Evolutionary conservation across 1,140 invertebrate species (phyloP).

Genomic region (Melipona quadrifasciata): DNA sequence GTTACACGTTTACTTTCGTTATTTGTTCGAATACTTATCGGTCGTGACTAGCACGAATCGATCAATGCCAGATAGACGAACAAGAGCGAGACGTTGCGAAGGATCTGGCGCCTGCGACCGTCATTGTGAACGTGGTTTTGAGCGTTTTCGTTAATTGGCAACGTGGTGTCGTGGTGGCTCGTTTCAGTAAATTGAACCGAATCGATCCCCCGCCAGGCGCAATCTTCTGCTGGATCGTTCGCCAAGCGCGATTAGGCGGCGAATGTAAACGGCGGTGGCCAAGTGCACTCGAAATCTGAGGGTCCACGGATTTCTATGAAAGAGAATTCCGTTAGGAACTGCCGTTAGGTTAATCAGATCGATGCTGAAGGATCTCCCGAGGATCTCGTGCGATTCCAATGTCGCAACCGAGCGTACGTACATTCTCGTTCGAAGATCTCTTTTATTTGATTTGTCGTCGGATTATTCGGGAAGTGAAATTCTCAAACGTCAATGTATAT

Average conservation of each 20-base stretch:
- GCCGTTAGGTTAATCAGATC: neutral
- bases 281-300: neutral
- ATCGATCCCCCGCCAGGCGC: slow-evolving; percentile 22
- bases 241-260: slow-evolving; percentile 31
- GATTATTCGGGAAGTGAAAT: too few species aligned
- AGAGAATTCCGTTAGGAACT: neutral
- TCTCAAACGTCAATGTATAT: too few species aligned
- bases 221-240: slow-evolving; percentile 22
- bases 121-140: neutral
- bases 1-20: too few species aligned
- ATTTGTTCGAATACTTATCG: too few species aligned
- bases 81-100: neutral
- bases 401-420: neutral
- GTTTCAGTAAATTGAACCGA: slow-evolving; percentile 41
- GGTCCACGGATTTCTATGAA: slow-evolving; percentile 1
- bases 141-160: slow-evolving; percentile 27
- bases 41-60: neutral
- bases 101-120: neutral
- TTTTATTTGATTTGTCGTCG: too few species aligned
- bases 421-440: too few species aligned
- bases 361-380: neutral
- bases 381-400: neutral
- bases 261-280: neutral
- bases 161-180: slow-evolving; percentile 16
- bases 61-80: accelerated